phyloP scores from a whole-genome alignment of 2,113 vertebrate species.

The Mormyrus lacerda region DNA sequence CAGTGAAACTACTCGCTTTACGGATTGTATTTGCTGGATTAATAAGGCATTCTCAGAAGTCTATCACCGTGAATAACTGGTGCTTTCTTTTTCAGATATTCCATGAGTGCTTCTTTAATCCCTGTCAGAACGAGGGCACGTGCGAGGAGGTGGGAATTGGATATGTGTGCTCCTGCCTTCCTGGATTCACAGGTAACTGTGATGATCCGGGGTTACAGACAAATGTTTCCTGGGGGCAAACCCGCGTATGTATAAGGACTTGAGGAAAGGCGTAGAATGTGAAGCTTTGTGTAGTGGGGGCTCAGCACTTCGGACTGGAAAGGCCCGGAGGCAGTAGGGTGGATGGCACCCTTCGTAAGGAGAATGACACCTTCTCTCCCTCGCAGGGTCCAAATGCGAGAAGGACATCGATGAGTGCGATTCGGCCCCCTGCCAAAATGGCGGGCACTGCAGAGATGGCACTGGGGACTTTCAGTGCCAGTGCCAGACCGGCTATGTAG shows the following conservation, averaged over 20 bases:
- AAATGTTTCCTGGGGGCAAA: not conserved
- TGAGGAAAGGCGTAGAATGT: not conserved
- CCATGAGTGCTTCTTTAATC: constrained; percentile 91
- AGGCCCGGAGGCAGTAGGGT: not conserved
- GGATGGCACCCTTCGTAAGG: not conserved
- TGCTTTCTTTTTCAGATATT: constrained; percentile 68
- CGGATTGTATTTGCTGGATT: not conserved
- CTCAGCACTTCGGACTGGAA: not conserved
- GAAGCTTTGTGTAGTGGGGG: not conserved
- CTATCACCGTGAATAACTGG: not conserved
- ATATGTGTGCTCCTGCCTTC: constrained; percentile 78
- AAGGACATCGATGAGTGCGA: constrained; percentile 85
- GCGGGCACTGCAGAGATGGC: constrained; percentile 75
- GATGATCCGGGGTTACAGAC: too few relatives aligned
- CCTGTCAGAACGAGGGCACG: constrained; percentile 84
- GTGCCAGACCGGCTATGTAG: constrained; percentile 79
- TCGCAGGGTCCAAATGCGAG: constrained; percentile 90
- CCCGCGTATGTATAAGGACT: not conserved
- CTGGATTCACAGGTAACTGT: constrained; percentile 62
- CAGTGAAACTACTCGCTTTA: not conserved
- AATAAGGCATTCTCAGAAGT: not conserved
- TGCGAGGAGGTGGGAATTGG: constrained; percentile 89
- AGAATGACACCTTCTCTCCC: not conserved
- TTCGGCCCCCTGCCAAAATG: constrained; percentile 79
- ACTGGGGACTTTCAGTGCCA: constrained; percentile 77